Base-by-base conservation (phyloP, 30 jellyfish, hydroid and myxozoan genomes). In the Mastigias papua region DNA sequence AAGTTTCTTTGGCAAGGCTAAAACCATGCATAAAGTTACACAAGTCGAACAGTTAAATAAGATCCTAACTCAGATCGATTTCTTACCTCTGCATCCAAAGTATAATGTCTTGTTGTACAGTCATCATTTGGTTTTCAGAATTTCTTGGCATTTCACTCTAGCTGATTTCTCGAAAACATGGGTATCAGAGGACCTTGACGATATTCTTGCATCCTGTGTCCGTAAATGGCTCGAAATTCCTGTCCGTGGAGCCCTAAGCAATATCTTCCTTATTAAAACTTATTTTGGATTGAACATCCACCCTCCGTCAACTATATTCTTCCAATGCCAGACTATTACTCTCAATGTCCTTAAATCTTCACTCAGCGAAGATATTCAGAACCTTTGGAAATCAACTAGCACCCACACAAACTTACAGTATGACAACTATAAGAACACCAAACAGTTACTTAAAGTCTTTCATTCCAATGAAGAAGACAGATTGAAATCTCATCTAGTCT, bases 351-450 rank as follows among this genome's bases (percentile, higher is more conserved):
- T 80, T 23, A 58, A 35, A 49, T 28, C 50, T 3, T 80, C 90
- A 23, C 72, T 82, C 1, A 80, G 61, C 48, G 34, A 61, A 2
- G 50, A 30, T 42, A 49, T 80, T 34, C 29, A 25, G 30, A 46
- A 46, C 13, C 65, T 80, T 3, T 80, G 82, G 90, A 62, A 61
- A 62, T 51, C 62, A 0, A 61, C 90, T 48, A 80, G 90, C 82
- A 9, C 4, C 29, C 8, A n/a, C 30, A 34, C 48, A 2, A 80
- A 62, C 33, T 16, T 80, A 7, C 90, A 80, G 63, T 64, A 80
- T 80, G 90, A 80, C 61, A 29, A 46, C 0, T 60, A 80, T 46
- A 1, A 42, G 48, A 34, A 80, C 19, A 80, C 80, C 16, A 80
- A 60, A 0, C 69, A 80, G 62, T 64, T 35, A 16, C 63, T 80